Evolutionary conservation across 2,888 invertebrate species (phyloP).

Genomic region (Stomorhina lunata): DNA sequence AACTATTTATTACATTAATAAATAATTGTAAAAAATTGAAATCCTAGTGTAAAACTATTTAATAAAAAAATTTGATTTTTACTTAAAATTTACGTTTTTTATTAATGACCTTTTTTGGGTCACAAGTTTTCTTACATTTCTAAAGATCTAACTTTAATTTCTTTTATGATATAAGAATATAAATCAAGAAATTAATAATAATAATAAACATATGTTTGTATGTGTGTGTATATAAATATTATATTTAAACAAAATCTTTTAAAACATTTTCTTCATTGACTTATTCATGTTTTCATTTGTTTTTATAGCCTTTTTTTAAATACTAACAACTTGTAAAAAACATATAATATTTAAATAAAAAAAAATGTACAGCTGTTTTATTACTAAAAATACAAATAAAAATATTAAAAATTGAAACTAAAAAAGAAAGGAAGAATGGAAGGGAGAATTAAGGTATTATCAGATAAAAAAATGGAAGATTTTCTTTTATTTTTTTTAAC

Average conservation of each 20-base stretch:
- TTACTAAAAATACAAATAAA: conserved; percentile 22
- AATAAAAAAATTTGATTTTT: conserved; percentile 29
- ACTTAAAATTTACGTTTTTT: conserved; percentile 58
- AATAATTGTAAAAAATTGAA: no score
- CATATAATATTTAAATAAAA: conserved; percentile 2
- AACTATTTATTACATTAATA: no score
- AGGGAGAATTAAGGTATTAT: not conserved
- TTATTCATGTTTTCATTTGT: conserved; percentile 19
- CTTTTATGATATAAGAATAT: conserved; percentile 36
- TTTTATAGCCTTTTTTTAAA: conserved; percentile 55
- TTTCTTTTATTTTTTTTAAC: not conserved
- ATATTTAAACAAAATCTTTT: conserved; percentile 51
- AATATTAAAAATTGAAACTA: conserved; percentile 8
- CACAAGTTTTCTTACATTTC: conserved; percentile 44
- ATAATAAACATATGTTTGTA: conserved; percentile 13
- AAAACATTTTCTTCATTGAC: conserved; percentile 20
- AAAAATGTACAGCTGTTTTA: conserved; percentile 54
- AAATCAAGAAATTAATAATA: conserved; percentile 34
- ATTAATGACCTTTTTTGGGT: conserved; percentile 35
- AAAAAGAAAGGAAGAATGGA: not conserved
- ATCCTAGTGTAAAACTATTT: no score
- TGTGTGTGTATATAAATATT: conserved; percentile 53
- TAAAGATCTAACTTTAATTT: conserved; percentile 43
- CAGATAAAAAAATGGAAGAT: conserved; percentile 26
- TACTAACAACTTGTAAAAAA: conserved; percentile 35